A percentile compares a stretch with the other conserved stretches of the same genome.
These are phyloP conservation scores for Anthophora plumipes DNA, from an alignment of 2,888 invertebrate species.

Conservation along the genomic window DNA sequence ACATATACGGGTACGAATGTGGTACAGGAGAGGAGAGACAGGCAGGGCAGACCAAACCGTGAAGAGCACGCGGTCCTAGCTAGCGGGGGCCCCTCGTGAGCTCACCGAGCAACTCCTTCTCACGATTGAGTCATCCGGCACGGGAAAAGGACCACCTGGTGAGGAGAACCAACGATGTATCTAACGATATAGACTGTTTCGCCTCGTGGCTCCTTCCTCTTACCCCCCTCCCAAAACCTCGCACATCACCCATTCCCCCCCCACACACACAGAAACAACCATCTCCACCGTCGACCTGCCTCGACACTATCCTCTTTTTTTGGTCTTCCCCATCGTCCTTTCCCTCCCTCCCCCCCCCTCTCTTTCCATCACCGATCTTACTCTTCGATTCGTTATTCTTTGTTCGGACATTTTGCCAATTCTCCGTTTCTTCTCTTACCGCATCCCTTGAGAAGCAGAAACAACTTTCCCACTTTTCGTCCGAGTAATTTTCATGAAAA, in stretches of 20 bases:
- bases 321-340: neutral
- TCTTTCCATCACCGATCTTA: neutral
- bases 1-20: neutral
- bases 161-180: conserved; percentile 79
- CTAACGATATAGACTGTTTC: conserved; percentile 77
- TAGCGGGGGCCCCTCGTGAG: conserved; percentile 57
- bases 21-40: conserved; percentile 7
- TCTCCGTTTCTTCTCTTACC: neutral
- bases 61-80: conserved; percentile 46
- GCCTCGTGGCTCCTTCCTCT: conserved; percentile 53
- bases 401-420: neutral
- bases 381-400: neutral
- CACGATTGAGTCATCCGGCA: conserved; percentile 83
- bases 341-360: neutral
- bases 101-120: conserved; percentile 80
- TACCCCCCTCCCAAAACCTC: no score
- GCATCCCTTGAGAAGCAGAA: no score
- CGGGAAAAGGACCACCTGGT: conserved; percentile 82
- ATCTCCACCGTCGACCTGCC: conserved; percentile 23
- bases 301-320: conserved; percentile 7
- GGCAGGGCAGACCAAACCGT: conserved; percentile 4
- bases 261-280: no score
- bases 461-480: no score
- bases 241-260: no score
- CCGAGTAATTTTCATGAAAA: no score